These are phyloP conservation scores for Thunnus thynnus DNA, from an alignment of 2,113 vertebrate species.

Conservation along the genomic window DNA sequence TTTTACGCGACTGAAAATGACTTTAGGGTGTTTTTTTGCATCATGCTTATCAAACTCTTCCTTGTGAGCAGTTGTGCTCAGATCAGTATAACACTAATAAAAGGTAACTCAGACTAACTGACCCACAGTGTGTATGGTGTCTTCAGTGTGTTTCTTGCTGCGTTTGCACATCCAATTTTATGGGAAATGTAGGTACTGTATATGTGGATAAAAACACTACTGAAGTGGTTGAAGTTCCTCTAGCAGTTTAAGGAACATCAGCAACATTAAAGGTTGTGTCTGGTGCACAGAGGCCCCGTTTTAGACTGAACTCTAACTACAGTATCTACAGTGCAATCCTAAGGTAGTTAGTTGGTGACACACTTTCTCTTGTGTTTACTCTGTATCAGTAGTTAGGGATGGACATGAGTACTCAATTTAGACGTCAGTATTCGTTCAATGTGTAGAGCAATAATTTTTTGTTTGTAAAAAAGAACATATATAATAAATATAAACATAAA, in stretches of 20 bases:
- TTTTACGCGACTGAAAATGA: conserved; percentile 89
- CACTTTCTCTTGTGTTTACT: no score
- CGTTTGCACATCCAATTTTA: neutral
- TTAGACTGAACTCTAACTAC: no score
- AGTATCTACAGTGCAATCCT: no score
- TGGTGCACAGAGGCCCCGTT: no score
- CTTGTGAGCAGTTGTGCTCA: conserved; percentile 89
- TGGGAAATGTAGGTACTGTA: neutral
- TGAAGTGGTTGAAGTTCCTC: neutral
- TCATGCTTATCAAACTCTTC: conserved; percentile 91
- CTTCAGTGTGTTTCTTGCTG: conserved; percentile 14
- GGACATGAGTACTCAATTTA: no score
- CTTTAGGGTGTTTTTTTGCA: conserved; percentile 88
- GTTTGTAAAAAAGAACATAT: no score
- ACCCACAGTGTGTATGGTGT: conserved; percentile 38
- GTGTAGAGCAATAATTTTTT: neutral
- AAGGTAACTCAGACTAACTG: conserved; percentile 90
- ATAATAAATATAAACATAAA: no score
- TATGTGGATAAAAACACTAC: neutral
- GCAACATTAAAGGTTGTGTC: no score
- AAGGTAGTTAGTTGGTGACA: no score
- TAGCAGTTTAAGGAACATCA: no score
- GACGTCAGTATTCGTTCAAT: no score
- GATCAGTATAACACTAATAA: conserved; percentile 97
- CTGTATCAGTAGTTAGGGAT: no score